Base-by-base conservation (phyloP, 2,888 invertebrate genomes). In the Quadroppia sp. region DNA sequence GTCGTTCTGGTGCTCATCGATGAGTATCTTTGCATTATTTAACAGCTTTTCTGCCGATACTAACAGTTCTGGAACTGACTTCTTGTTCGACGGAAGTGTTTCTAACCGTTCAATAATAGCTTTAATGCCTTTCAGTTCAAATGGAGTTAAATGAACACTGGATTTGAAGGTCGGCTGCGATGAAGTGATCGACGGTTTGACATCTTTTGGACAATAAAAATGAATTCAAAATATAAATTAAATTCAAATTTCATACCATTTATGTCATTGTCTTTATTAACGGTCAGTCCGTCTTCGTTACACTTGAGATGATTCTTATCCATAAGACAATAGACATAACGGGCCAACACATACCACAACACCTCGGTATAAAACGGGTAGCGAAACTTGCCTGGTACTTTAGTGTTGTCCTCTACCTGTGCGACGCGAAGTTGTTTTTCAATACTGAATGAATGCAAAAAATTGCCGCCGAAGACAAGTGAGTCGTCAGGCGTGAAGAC, bases 301-400 rank as follows among this genome's bases (percentile, higher is more conserved):
- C 75, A 74, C 11, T 76, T 75, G 71, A 94, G 85, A 82, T 94
- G 93, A 59, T 89, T 89, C 76, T 89, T 87, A 0, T 94, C 94
- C 74, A 94, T 85, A 71, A 97, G 83, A 74, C 92, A 91, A 79
- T 89, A 88, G 45, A 96, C 92, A 83, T 97, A 97, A 56, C 93
- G 88, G 80, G 94, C 95, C 78, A 97, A 84, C 53, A 96, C 94
- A 84, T 97, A 98, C 96, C 98, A 98, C 75, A 95, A 85, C 90
- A 98, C 95, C 85, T 98, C 97, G 17, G 93, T 94, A 84, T 94
- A 98, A 85, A 96, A 97, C 0, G 98, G 98, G 82, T 97, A 98
- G 0, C 98, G 89, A 84, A 96, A 98, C 85, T 97, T 96, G 80
- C 92, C 91, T 0, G 96, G 95, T 50, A 98, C 96, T 90, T 90